These are phyloP conservation scores for Amphibalanus amphitrite DNA, from an alignment of 1,140 invertebrate species.

Conservation along the genomic window DNA sequence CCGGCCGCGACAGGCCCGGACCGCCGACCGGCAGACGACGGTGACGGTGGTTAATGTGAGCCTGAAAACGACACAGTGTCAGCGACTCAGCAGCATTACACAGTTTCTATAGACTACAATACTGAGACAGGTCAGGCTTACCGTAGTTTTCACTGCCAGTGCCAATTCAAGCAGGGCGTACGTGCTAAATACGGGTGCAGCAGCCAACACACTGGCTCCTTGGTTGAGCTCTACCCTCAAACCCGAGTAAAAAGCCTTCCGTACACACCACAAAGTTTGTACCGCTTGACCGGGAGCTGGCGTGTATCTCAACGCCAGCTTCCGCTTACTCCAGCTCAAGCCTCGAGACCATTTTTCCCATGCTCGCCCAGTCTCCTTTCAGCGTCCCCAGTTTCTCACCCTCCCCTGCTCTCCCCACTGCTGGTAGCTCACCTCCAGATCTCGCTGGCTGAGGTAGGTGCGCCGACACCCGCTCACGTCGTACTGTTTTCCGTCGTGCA, in stretches of 20 bases:
- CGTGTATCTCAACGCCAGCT: no score
- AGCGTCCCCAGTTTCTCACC: background rate
- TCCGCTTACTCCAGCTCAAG: no score
- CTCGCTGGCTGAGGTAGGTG: slow-evolving; percentile 72
- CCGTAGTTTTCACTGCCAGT: background rate
- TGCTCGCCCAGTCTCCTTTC: background rate
- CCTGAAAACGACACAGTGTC: background rate
- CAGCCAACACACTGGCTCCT: background rate
- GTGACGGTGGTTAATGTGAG: background rate
- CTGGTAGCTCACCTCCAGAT: slow-evolving; percentile 42
- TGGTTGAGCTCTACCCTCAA: background rate
- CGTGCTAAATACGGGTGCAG: background rate
- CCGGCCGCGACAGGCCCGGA: no score
- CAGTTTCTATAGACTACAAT: background rate
- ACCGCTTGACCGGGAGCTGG: no score
- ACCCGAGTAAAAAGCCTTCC: no score
- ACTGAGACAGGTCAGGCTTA: background rate
- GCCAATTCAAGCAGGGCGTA: background rate
- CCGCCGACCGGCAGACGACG: background rate
- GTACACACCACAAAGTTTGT: no score
- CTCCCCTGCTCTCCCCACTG: background rate
- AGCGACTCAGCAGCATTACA: background rate
- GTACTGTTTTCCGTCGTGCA: slow-evolving; percentile 49
- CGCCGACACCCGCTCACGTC: slow-evolving; percentile 75
- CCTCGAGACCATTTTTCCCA: background rate